Evolutionary conservation across 2,113 vertebrate species (phyloP).

Genomic region (Pedetes capensis): DNA sequence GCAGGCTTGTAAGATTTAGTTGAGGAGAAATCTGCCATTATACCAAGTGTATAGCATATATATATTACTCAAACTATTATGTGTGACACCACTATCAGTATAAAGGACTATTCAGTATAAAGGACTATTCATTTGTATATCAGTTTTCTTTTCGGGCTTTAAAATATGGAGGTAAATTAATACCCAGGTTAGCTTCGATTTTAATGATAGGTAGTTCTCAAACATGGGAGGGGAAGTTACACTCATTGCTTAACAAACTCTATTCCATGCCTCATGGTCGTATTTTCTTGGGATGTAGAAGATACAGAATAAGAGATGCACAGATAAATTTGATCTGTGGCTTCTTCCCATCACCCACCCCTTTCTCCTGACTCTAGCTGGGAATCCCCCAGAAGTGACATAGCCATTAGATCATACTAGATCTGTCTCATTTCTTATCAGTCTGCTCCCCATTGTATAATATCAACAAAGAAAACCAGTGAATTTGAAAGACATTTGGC

Average conservation of each 20-base stretch:
- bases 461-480: background rate
- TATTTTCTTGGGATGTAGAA: background rate
- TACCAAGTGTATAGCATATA: background rate
- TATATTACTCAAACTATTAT: too few species aligned
- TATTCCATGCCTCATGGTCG: background rate
- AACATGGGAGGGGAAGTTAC: background rate
- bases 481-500: background rate
- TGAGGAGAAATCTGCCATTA: background rate
- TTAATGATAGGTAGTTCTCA: background rate
- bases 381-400: background rate
- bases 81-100: too few species aligned
- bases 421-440: background rate
- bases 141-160: background rate
- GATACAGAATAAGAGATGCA: background rate
- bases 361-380: background rate
- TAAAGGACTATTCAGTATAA: background rate
- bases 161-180: background rate
- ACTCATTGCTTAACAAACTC: background rate
- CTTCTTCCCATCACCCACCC: background rate
- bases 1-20: too few species aligned
- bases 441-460: background rate
- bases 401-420: background rate
- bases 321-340: background rate
- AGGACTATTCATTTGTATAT: background rate
- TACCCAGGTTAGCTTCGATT: background rate